Base-by-base conservation (phyloP, 2,888 invertebrate genomes). In the Cantharis flavilabris region DNA sequence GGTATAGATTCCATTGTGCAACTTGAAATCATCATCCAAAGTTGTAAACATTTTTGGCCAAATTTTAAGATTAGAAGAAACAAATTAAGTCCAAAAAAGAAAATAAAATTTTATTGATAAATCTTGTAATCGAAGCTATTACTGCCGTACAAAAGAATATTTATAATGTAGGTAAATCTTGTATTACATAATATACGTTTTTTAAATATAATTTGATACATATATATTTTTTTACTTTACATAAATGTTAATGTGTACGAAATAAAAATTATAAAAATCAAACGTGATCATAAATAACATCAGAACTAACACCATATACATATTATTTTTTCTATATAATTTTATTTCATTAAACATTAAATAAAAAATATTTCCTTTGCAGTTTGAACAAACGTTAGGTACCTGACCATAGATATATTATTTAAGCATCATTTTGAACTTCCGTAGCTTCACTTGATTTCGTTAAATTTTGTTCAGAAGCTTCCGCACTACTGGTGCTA, bases 151-250 rank as follows among this genome's bases (percentile, higher is more conserved):
- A 75, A 75, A 74, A 30, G 16, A 49, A 64, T 70, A 70, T 30
- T 72, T 70, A 70, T 70, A 75, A 14, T 71, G 64, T 75, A 75
- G 33, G 49, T 75, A 74, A 65, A 63, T 63, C 20, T 70, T 65
- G 70, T 75, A 75, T 75, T 75, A 64, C 63, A 30, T 75, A 70
- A 70, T 70, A 49, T 49, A 49, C 49, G 69, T 69, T 73, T 30
- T 73, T 73, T 70, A 70, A 70, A 64, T 63, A 23, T 75, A 70
- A 70, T 70, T 70, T 75, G 13, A 71, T 73, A 73, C 73, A 64
- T 75, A 74, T 70, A 70, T 75, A 75, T 75, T 75, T 75, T 75
- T 75, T 75, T 75, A 75, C 75, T 70, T 75, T 75, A 63, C 18
- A 64, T 67, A 70, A 70, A 73, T 69, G 16, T 65, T 23, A 49